Base-by-base conservation (phyloP, 2,113 vertebrate genomes). In the Mormyrus iriodes region DNA sequence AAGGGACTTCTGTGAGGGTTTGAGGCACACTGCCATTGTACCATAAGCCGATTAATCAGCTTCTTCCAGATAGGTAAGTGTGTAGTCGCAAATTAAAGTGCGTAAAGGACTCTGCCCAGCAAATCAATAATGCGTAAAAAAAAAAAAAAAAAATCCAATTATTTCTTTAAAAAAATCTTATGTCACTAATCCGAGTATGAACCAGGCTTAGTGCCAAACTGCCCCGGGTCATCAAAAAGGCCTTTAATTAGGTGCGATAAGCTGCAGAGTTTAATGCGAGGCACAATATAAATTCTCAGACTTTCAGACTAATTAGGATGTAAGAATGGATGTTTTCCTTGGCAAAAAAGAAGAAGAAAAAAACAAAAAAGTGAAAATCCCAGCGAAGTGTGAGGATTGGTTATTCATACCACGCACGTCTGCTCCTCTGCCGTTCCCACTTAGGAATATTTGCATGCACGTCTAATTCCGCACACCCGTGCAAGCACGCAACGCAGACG, bases 201-300 rank as follows among this genome's bases (percentile, higher is more conserved):
- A 86, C 48, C 85, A 86, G 85, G 49, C 85, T 86, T 86, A 53
- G 51, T 19, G 48, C 49, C 85, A 86, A 86, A 86, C 83, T 85
- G 42, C 49, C 49, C 49, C 4, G 17, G 49, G 15, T 27, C 27
- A 17, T 86, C 27, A 86, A 86, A 86, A 86, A 51, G 24, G 27
- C 27, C 49, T 55, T 52, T 86, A 49, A 79, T 79, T 49, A 85
- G 48, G 83, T 85, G 83, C 6, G 73, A 79, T 79, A 48, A 85
- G 44, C 83, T 85, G 48, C 48, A 49, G 48, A 85, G 44, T 51
- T 85, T 85, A 85, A 85, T 86, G 49, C 31, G 51, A 86, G 13
- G 85, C 49, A 86, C 85, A 86, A 53, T 53, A 53, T 86, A 53
- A 53, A 86, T 49, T 86, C 84, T 52, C 7, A 53, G 49, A 86